Conservation (phyloP, 2,888 invertebrate species). For the Hydriomena furcata region DNA sequence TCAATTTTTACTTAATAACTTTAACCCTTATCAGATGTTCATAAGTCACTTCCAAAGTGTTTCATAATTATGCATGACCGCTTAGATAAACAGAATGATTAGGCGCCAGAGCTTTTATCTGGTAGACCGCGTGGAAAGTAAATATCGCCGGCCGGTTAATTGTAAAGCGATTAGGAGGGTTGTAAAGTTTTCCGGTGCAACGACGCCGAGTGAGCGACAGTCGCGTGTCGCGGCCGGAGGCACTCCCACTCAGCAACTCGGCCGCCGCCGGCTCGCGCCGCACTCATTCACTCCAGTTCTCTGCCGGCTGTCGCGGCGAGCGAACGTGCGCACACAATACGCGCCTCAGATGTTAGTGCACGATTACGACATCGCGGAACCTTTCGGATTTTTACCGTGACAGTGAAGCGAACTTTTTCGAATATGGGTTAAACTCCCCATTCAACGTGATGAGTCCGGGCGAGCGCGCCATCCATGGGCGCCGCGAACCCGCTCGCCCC, state of each 20-base stretch:
- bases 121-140: constrained; percentile 63
- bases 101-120: constrained; percentile 23
- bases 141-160: constrained; percentile 69
- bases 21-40: background rate
- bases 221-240: constrained; percentile 67
- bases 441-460: constrained; percentile 77
- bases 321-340: constrained; percentile 64
- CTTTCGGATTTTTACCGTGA: constrained; percentile 76
- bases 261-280: constrained; percentile 67
- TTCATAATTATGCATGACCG: background rate
- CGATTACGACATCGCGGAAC: constrained; percentile 79
- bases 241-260: constrained; percentile 68
- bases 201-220: constrained; percentile 51
- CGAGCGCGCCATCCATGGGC: constrained; percentile 81
- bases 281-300: constrained; percentile 79
- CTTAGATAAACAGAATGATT: constrained; percentile 10
- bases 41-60: constrained; percentile 6
- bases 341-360: constrained; percentile 77
- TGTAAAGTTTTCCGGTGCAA: constrained; percentile 79
- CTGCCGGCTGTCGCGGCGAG: constrained; percentile 74
- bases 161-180: constrained; percentile 77
- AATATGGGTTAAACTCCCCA: constrained; percentile 90
- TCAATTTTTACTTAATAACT: background rate
- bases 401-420: constrained; percentile 71
- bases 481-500: constrained; percentile 81